A percentile compares a stretch with the other conserved stretches of the same genome.
Evolutionary conservation across 92 coral and sea anemone species (phyloP).

Genomic region (Paragorgia papillata): DNA sequence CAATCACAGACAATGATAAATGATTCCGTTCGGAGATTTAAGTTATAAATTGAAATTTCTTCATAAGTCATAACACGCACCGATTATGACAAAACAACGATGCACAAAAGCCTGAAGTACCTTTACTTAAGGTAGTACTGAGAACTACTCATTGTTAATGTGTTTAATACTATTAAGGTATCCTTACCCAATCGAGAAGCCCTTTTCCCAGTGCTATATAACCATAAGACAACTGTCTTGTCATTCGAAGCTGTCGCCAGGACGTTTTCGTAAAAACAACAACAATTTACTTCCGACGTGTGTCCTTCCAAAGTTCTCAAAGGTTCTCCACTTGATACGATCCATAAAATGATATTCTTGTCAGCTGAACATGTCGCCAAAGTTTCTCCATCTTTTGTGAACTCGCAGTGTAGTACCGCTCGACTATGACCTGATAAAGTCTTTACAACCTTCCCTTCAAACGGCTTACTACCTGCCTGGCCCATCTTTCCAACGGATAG

Average conservation of each 20-base stretch:
- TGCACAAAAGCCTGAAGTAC: too few relatives aligned
- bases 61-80: too few relatives aligned
- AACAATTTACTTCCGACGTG: conserved; percentile 68
- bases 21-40: too few relatives aligned
- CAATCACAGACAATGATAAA: too few relatives aligned
- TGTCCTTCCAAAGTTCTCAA: conserved; percentile 73
- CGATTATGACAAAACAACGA: too few relatives aligned
- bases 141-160: too few relatives aligned
- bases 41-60: too few relatives aligned
- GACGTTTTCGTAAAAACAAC: conserved; percentile 57
- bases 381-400: conserved; percentile 72
- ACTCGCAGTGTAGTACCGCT: conserved; percentile 67
- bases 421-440: conserved; percentile 70
- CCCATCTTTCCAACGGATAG: conserved; percentile 47
- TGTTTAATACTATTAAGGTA: not conserved
- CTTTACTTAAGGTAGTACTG: too few relatives aligned
- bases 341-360: conserved; percentile 76
- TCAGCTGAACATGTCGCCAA: conserved; percentile 90
- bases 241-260: conserved; percentile 85
- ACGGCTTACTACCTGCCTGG: conserved; percentile 66
- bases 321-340: conserved; percentile 68
- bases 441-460: conserved; percentile 63
- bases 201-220: conserved; percentile 73
- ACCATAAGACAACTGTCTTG: conserved; percentile 80
- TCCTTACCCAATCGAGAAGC: conserved; percentile 90